Base-by-base conservation (phyloP, 2,113 vertebrate genomes). In the Chloroceryle aenea region DNA sequence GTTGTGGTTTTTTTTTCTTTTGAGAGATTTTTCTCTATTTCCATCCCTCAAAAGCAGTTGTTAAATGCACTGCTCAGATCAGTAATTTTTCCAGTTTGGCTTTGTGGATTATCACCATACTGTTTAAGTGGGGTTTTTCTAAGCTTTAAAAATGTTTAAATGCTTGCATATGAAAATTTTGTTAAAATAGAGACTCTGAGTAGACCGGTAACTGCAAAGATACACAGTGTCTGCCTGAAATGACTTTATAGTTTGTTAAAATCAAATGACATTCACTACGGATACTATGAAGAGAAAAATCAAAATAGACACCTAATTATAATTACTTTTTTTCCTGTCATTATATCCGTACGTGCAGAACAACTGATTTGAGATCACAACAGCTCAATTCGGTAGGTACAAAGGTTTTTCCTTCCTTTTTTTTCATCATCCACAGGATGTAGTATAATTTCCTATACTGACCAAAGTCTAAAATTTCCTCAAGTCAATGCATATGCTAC, bases 301-400 rank as follows among this genome's bases (percentile, higher is more conserved):
- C 95, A 98, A 98, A 98, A 98, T 98, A 98, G 98, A 96, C 85
- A 98, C 94, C 97, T 98, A 98, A 98, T 98, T 98, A 98, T 98
- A 98, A 98, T 98, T 98, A 97, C 97, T 97, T 95, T 89, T 94
- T 95, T 92, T 96, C 92, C 94, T 94, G 89, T 98, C 97, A 98
- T 98, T 97, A 97, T 98, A 97, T 97, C 93, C 71, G 93, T 97
- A 95, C n/a, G 36, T 98, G 95, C 97, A 97, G 95, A 98, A 98
- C 97, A 98, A 98, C 97, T 98, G 97, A 97, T 97, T 98, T 98
- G 95, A 97, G 94, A 97, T 96, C 75, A 93, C 91, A 96, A 95
- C 96, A 97, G 96, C 96, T 94, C 92, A 86, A 95, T 97, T 97
- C 42, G 71, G 94, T 96, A 96, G 96, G 90, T 97, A 97, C 95